Evolutionary conservation across 2,797 vertebrate genomes (phyloP), one percentile per base, ranked within the genome.

Genomic region (Phylloscopus collybita): DNA sequence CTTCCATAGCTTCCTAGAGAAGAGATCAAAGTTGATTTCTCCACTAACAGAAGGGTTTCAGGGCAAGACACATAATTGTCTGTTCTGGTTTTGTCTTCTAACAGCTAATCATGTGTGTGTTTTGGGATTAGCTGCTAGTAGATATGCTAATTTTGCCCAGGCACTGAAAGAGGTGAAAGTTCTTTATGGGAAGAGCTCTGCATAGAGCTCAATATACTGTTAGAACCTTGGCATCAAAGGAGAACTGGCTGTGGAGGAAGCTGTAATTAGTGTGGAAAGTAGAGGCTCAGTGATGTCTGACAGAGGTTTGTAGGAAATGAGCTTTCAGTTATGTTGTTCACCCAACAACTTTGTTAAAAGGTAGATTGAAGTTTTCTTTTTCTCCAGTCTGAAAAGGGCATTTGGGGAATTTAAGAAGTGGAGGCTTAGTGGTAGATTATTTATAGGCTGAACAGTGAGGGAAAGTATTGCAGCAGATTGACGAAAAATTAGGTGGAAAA

Each of bases 401-500:
- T 82, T 80, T 91, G 64, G 71, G 90, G 87, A 90, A 83, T 49
- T 36, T 50, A 78, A 85, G 56, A 82, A 91, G 47, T 71, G 27
- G 53, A 83, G 49, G 32, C 49, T 80, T 50, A 30, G 64, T 30
- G 51, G 50, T 71, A 40, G 65, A n/a, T 85, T 95, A 82, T 87
- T 95, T 91, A 54, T 88, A 72, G 80, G 32, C 47, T 72, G 30
- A 86, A 34, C 64, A 64, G 23, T 45, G 40, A 67, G 32, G 67
- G 40, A 56, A 91, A 85, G 53, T 67, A 67, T 86, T 88, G 53
- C 61, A 40, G 50, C 61, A 92, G 42, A 56, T 6, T 40, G 50
- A 81, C 40, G 67, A 71, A 94, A 92, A 94, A 84, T 11, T 17
- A 72, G 27, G 69, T 92, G 61, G 50, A 61, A 91, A 91, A 91